A percentile compares a stretch with the other conserved stretches of the same genome.
phyloP scores from a whole-genome alignment of 2,888 invertebrate species.

The Pristionchus fissidentatus region DNA sequence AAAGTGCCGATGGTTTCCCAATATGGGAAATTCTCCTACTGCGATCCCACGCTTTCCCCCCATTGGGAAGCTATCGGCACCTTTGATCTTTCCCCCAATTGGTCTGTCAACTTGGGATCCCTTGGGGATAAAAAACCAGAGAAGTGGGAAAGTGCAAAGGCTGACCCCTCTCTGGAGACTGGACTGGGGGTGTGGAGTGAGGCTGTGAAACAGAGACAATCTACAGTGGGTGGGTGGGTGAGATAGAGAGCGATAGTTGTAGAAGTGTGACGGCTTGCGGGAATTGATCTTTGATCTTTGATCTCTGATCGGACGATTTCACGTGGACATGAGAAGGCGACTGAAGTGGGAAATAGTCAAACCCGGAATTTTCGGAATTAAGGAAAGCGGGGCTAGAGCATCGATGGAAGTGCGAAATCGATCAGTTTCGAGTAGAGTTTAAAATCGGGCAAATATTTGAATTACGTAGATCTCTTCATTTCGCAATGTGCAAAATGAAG shows the following conservation, averaged over 20 bases:
- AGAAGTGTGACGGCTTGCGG: neutral
- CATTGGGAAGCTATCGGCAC: no score
- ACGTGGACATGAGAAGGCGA: conserved; percentile 37
- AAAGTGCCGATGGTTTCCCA: no score
- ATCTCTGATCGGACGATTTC: conserved; percentile 28
- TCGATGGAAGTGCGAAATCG: neutral
- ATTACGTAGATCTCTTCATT: no score
- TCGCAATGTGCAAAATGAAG: neutral
- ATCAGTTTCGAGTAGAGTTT: neutral
- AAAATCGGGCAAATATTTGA: neutral
- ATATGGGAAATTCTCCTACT: no score
- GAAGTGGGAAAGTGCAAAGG: no score
- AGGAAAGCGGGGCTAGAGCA: neutral
- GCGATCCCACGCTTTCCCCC: no score
- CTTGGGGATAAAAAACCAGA: no score
- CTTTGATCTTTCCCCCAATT: no score
- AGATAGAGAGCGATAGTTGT: neutral
- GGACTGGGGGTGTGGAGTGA: no score
- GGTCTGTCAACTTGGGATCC: no score
- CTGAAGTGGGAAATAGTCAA: neutral
- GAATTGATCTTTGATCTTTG: conserved; percentile 16
- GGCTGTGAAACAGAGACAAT: no score
- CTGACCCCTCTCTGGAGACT: no score
- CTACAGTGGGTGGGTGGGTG: neutral
- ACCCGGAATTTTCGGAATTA: neutral